These are phyloP conservation scores for Fundulus diaphanus DNA, from an alignment of 2,797 vertebrate species.

Conservation along the genomic window DNA sequence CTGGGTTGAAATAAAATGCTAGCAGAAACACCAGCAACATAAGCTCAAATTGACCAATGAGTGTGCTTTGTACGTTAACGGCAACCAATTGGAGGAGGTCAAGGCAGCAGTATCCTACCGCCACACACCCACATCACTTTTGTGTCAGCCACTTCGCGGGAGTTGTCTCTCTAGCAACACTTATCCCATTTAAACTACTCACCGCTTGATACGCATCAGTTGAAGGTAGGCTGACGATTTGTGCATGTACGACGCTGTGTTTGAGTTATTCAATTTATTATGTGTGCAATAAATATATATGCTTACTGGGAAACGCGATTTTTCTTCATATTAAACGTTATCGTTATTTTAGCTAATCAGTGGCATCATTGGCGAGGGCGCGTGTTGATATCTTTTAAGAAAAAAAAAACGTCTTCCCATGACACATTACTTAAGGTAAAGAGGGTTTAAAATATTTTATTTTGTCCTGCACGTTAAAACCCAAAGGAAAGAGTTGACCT, in stretches of 20 bases:
- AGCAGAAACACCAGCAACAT: conserved; percentile 68
- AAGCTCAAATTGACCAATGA: conserved; percentile 62
- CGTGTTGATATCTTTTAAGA: conserved; percentile 18
- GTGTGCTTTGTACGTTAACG: neutral
- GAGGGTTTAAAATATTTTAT: neutral
- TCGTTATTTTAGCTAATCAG: conserved; percentile 26
- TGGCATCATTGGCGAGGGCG: neutral
- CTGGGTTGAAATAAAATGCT: conserved; percentile 85
- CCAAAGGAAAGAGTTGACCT: neutral
- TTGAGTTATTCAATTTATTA: neutral
- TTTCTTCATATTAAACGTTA: conserved; percentile 47
- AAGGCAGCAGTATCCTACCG: conserved; percentile 53
- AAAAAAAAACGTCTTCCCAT: neutral
- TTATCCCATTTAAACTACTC: conserved; percentile 45
- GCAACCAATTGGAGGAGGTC: conserved; percentile 64
- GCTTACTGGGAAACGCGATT: neutral
- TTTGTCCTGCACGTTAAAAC: neutral
- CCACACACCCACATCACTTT: conserved; percentile 81
- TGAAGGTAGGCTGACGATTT: conserved; percentile 52
- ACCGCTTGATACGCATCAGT: conserved; percentile 31
- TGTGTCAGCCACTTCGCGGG: conserved; percentile 80
- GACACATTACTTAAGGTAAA: neutral
- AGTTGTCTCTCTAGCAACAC: conserved; percentile 67
- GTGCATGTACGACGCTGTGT: neutral
- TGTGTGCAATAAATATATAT: neutral